Conservation (phyloP, 2,113 vertebrate species). For the Tenrec ecaudatus region DNA sequence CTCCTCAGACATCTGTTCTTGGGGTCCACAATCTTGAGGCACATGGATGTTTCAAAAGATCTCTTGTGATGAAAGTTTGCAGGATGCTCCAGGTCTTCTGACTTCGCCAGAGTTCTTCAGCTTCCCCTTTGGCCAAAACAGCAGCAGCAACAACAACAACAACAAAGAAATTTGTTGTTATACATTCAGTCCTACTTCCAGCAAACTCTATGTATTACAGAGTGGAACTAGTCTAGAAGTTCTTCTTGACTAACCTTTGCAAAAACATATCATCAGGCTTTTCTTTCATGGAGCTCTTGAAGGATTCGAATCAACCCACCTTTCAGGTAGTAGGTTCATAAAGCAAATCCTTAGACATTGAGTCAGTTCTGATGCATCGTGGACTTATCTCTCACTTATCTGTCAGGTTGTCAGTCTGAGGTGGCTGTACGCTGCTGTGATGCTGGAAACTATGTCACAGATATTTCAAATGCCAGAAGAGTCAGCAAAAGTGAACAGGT, state of each 20-base stretch:
- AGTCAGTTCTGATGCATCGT: neutral
- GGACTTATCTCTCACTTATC: too few relatives aligned
- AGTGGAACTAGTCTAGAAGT: neutral
- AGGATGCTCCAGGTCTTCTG: neutral
- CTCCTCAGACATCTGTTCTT: neutral
- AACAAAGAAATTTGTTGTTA: neutral
- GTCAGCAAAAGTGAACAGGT: too few relatives aligned
- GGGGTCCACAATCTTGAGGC: neutral
- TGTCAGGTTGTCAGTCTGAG: too few relatives aligned
- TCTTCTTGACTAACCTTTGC: neutral
- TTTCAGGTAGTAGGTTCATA: neutral
- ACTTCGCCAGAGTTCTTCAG: neutral
- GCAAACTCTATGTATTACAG: neutral
- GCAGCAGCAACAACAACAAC: too few relatives aligned
- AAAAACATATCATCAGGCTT: neutral
- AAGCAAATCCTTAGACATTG: neutral
- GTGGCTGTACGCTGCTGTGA: too few relatives aligned
- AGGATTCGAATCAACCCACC: neutral
- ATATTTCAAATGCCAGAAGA: too few relatives aligned
- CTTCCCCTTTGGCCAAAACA: neutral
- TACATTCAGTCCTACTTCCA: neutral
- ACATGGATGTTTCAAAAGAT: neutral
- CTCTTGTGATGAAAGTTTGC: neutral
- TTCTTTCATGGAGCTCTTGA: neutral
- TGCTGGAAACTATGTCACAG: too few relatives aligned